Evolutionary conservation across 2,888 invertebrate species (phyloP).

Genomic region (Ochropacha duplaris): DNA sequence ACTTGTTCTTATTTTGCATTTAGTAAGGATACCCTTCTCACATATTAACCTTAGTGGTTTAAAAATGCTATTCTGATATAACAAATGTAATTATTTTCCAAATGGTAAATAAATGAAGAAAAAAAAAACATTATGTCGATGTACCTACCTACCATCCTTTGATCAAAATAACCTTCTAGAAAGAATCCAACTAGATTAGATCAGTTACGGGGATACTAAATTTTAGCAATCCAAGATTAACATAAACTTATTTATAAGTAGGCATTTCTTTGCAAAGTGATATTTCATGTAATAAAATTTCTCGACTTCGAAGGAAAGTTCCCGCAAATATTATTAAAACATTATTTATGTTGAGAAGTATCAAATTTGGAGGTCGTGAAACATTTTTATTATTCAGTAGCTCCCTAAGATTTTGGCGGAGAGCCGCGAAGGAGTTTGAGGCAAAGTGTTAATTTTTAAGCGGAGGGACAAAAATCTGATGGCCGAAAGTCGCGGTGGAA

Average conservation of each 20-base stretch:
- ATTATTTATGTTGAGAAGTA: conserved; percentile 52
- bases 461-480: conserved; percentile 55
- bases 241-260: background rate
- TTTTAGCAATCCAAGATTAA: background rate
- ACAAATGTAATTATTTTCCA: no score
- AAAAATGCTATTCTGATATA: no score
- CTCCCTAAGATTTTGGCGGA: conserved; percentile 50
- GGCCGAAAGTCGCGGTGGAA: conserved; percentile 26
- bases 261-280: background rate
- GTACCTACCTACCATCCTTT: no score
- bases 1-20: no score
- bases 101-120: no score
- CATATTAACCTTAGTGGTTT: no score
- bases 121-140: no score
- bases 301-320: background rate
- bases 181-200: background rate
- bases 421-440: conserved; percentile 38
- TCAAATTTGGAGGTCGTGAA: conserved; percentile 41
- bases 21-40: no score
- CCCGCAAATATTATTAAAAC: conserved; percentile 43
- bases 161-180: background rate
- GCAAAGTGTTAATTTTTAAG: conserved; percentile 74
- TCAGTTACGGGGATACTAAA: background rate
- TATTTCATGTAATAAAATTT: conserved; percentile 3
- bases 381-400: conserved; percentile 64